Evolutionary conservation across 2,113 vertebrate genomes (phyloP).

Genomic region (Gymnocephalus cernua): DNA sequence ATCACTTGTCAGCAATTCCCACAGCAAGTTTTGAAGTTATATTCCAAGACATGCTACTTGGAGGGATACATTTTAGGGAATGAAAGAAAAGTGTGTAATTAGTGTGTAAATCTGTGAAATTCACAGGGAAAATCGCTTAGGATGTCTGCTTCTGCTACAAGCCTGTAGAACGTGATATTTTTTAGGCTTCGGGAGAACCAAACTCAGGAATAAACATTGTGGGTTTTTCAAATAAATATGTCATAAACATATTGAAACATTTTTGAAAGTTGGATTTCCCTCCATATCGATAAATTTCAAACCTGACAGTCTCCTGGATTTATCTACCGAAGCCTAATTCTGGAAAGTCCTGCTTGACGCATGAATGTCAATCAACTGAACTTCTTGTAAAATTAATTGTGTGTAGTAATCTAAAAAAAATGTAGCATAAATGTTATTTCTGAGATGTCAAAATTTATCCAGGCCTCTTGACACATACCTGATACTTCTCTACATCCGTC

Average conservation of each 20-base stretch:
- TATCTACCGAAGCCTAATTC: conserved; percentile 32
- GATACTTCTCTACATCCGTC: conserved; percentile 78
- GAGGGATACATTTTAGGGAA: conserved; percentile 15
- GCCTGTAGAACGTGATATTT: background rate
- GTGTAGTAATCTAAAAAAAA: conserved; percentile 69
- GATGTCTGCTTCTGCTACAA: conserved; percentile 4
- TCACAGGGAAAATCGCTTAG: background rate
- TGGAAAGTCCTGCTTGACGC: conserved; percentile 53
- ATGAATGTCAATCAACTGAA: conserved; percentile 62
- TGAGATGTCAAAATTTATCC: conserved; percentile 64
- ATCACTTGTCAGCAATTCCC: conserved; percentile 65
- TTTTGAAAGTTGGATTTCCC: conserved; percentile 34
- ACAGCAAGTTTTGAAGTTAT: conserved; percentile 28
- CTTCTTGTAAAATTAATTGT: conserved; percentile 68
- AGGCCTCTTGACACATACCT: conserved; percentile 76
- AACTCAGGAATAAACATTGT: background rate
- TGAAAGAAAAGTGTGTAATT: conserved; percentile 4
- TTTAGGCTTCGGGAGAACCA: conserved; percentile 2
- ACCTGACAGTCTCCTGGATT: conserved; percentile 44
- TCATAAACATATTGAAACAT: conserved; percentile 11
- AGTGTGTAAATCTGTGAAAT: background rate
- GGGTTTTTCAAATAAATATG: conserved; percentile 20
- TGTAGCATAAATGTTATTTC: conserved; percentile 69
- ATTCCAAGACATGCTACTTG: background rate
- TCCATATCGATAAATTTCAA: conserved; percentile 51